phyloP scores from a whole-genome alignment of 2,113 vertebrate species.

The Actenoides lindsayi region DNA sequence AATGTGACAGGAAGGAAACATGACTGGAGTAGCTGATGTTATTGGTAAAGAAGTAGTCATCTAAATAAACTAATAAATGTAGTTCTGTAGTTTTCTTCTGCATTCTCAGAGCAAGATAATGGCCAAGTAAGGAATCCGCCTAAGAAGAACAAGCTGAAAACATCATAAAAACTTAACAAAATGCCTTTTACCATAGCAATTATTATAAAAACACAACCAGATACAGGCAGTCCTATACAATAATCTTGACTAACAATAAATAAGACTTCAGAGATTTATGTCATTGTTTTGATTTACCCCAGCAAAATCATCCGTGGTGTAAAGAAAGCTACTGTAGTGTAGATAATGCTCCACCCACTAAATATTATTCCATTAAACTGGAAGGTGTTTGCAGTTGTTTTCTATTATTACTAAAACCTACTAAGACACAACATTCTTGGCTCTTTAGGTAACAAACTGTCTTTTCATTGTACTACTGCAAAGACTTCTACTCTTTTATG shows the following conservation, averaged over 20 bases:
- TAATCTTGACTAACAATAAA: neutral
- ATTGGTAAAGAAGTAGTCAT: neutral
- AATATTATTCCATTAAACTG: neutral
- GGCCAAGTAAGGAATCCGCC: neutral
- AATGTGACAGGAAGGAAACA: neutral
- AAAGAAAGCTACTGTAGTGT: neutral
- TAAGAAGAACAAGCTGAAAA: neutral
- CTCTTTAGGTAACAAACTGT: neutral
- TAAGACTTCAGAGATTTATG: neutral
- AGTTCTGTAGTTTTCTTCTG: neutral
- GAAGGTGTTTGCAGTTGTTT: neutral
- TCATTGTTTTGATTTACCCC: neutral
- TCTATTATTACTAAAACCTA: neutral
- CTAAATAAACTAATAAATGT: neutral
- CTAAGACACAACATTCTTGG: neutral
- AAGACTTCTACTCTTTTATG: neutral
- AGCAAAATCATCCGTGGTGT: neutral
- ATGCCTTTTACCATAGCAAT: neutral
- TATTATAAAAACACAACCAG: neutral
- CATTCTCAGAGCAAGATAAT: neutral
- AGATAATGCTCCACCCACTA: neutral
- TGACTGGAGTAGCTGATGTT: rapidly evolving
- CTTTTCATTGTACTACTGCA: neutral
- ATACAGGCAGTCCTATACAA: neutral
- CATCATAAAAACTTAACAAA: neutral